Evolutionary conservation across 2,797 vertebrate species (phyloP), one percentile per base, ranked within the genome.

Genomic region (Microctenopoma steveboyesi): DNA sequence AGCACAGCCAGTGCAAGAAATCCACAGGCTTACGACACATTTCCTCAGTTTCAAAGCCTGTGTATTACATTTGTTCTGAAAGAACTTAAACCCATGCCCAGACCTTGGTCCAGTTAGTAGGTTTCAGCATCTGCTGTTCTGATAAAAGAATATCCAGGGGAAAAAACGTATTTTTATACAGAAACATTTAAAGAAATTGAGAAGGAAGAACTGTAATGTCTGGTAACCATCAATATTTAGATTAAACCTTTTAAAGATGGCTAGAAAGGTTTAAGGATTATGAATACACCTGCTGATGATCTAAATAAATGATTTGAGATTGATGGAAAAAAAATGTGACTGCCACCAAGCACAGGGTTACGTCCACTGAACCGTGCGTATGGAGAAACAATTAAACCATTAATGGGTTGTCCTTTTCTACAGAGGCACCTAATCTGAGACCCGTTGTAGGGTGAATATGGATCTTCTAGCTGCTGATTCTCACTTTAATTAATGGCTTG

Each of bases 331-430:
- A 52, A 64, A 27, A 22, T 47, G 47, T 72, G 65, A 75, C 50
- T 59, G 43, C 16, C 48, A 72, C 66, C 69, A 48, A 69, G 46
- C 48, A 14, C 16, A 1, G 42, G 69, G 72, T 85, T 78, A 86
- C 28, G 60, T 46, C 0, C 64, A 67, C 59, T 70, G 42, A 77
- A 64, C 3, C 16, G 45, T 58, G 60, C 59, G 46, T 12, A 57
- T 28, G 55, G 33, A 60, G 62, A 79, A 28, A 64, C 67, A 80
- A 79, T 86, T 74, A 79, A 75, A 69, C 46, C 40, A 54, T 65
- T 43, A 76, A 63, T 55, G 47, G 68, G 63, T 72, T 57, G 47
- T 64, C 8, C 28, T 43, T 78, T 76, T 75, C 55, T 72, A 50
- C 12, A 64, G 37, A 49, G 78, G 83, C 76, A 81, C 12, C 42